Evolutionary conservation across 2,113 vertebrate species (phyloP), one percentile per base, ranked within the genome.

Genomic region (Reinhardtius hippoglossoides): DNA sequence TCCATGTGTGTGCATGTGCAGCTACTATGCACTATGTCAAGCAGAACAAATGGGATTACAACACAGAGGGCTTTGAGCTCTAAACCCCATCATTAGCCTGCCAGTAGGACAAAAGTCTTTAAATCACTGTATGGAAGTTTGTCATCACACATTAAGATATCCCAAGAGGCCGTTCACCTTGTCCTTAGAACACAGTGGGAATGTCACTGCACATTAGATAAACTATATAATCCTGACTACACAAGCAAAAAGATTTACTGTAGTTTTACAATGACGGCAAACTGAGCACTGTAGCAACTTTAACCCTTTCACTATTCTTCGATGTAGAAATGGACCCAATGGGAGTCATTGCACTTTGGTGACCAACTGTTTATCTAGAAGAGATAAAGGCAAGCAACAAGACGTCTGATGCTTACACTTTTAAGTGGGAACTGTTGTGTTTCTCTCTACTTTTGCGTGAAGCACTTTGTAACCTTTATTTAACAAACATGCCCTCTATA

Each of bases 41-140:
- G 67, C 67, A 66, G 46, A 85, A 80, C 66, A 74, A 79, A 84
- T 79, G 31, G 65, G 72, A 71, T 88, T 84, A 78, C 27, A 75
- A 20, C 67, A 65, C n/a, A 31, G 18, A 16, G 21, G 50, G 46
- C 55, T 48, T 5, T 16, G 44, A 9, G 50, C 50, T 54, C 18
- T n/a, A n/a, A 20, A 20, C 18, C 50, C 50, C 50, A 54, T 54
- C 50, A 54, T 54, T 54, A 54, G 20, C 20, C 50, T 54, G 50
- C 20, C 50, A n/a, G 50, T 9, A 54, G 50, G 6, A 54, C 50
- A 21, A 54, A 20, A 54, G 8, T 14, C 74, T 67, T 40, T 35
- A 5, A 65, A 61, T 70, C 23, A 67, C 50, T 57, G 71, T 44
- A 21, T 59, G 44, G 27, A 56, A 66, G 69, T 46, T 55, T 69